phyloP scores from a whole-genome alignment of 2,797 vertebrate genomes.

The Anableps anableps region DNA sequence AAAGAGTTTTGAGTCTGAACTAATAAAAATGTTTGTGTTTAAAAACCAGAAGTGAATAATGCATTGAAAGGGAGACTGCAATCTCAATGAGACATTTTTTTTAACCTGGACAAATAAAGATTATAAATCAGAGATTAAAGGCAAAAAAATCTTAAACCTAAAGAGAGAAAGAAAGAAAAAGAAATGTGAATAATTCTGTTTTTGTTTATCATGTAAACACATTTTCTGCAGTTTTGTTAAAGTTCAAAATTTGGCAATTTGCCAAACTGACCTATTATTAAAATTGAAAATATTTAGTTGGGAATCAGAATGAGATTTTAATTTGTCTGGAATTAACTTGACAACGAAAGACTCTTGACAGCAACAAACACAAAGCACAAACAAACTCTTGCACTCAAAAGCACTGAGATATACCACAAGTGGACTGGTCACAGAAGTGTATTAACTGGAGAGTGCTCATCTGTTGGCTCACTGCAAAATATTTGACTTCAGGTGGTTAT shows the following conservation, averaged over 20 bases:
- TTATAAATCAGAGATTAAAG: too few relatives aligned
- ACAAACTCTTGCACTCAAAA: background rate
- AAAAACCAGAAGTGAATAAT: too few relatives aligned
- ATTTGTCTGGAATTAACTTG: background rate
- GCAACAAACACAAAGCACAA: background rate
- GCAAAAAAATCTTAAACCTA: background rate
- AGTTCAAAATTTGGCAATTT: background rate
- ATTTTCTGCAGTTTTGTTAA: background rate
- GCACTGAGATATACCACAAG: background rate
- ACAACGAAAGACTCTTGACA: background rate
- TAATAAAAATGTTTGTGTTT: too few relatives aligned
- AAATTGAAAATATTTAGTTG: background rate
- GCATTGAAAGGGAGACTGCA: too few relatives aligned
- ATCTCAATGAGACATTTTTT: too few relatives aligned
- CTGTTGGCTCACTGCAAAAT: slow-evolving; percentile 69
- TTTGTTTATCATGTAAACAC: background rate
- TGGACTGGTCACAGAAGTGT: slow-evolving; percentile 58
- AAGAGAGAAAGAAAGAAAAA: background rate
- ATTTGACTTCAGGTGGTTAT: slow-evolving; percentile 40
- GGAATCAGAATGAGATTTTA: background rate
- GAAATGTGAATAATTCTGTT: background rate
- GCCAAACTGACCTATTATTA: background rate
- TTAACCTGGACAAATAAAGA: too few relatives aligned
- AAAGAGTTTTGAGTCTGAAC: too few relatives aligned
- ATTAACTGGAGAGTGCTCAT: slow-evolving; percentile 63